Evolutionary conservation across 2,888 invertebrate species (phyloP).

Genomic region (Pristionchus entomophagus): DNA sequence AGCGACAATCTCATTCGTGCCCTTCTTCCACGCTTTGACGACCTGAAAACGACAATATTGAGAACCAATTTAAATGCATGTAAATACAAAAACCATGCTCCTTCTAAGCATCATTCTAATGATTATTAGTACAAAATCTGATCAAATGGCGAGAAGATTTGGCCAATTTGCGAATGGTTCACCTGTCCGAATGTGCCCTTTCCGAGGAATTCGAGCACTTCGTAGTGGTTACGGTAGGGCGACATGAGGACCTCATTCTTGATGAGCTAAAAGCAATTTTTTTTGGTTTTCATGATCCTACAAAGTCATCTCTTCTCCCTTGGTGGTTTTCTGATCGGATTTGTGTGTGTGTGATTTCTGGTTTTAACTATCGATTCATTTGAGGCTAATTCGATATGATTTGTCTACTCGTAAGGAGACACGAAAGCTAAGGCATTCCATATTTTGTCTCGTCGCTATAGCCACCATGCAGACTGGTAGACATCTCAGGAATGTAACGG

Average conservation of each 20-base stretch:
- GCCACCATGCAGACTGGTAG: not conserved
- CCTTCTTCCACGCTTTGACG: constrained; percentile 99
- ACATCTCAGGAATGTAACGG: not conserved
- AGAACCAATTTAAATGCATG: no score
- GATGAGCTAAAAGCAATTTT: constrained; percentile 68
- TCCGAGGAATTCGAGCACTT: constrained; percentile 90
- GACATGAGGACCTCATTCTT: constrained; percentile 75
- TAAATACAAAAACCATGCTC: no score
- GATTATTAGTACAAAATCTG: no score
- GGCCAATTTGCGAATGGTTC: no score
- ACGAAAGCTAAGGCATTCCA: no score
- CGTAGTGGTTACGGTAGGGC: constrained; percentile 75
- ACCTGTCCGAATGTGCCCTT: constrained; percentile 95
- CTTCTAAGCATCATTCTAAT: not conserved
- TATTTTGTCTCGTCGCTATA: not conserved
- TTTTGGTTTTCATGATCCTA: not conserved
- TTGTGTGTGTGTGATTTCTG: no score
- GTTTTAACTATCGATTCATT: no score
- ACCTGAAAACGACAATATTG: constrained; percentile 86
- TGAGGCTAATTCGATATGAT: no score
- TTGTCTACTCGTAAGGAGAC: no score
- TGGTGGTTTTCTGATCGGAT: no score
- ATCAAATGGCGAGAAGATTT: no score
- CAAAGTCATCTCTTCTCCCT: not conserved
- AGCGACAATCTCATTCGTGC: constrained; percentile 99